Evolutionary conservation across 2,888 invertebrate genomes (phyloP), one percentile per base, ranked within the genome.

Genomic region (Polydrusus tereticollis): DNA sequence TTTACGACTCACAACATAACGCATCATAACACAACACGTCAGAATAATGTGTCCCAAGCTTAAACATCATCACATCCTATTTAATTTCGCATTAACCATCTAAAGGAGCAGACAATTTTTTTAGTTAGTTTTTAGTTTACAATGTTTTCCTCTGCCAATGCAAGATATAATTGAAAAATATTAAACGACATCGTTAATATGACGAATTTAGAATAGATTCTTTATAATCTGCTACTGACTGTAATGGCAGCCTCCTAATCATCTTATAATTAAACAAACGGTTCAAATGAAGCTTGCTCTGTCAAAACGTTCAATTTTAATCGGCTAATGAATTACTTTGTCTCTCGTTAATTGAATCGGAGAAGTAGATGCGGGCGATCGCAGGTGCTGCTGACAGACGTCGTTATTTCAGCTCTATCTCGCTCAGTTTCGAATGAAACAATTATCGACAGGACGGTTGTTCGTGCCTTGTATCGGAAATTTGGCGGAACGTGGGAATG

Each of bases 301-400:
- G 36, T 36, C 50, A 50, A 52, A 41, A 38, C 43, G 26, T 55
- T 29, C 52, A 23, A 64, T 64, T 60, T 52, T 72, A 67, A 72
- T 60, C 59, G 66, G 45, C 47, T 72, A 67, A 72, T 72, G 67
- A 72, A 72, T 72, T 67, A 72, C 72, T 72, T 72, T 72, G 72
- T 72, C 55, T 18, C 10, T 18, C 59, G 72, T 21, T 72, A 72
- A 72, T 72, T 72, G 72, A 63, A 70, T 72, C 67, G 55, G 33
- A 59, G 41, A 47, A 41, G 14, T 65, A 65, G 20, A 70, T 70
- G 70, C 70, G 70, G 70, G 52, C 50, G 47, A 21, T 33, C 45
- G 60, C 72, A 67, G 67, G 67, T 72, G 72, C 43, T 57, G 41
- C n/a, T 72, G 72, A 72, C 72, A 72, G 72, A 18, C 70, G 50